Base-by-base conservation (phyloP, 2,113 vertebrate genomes). In the Xyliphius kryptos region DNA sequence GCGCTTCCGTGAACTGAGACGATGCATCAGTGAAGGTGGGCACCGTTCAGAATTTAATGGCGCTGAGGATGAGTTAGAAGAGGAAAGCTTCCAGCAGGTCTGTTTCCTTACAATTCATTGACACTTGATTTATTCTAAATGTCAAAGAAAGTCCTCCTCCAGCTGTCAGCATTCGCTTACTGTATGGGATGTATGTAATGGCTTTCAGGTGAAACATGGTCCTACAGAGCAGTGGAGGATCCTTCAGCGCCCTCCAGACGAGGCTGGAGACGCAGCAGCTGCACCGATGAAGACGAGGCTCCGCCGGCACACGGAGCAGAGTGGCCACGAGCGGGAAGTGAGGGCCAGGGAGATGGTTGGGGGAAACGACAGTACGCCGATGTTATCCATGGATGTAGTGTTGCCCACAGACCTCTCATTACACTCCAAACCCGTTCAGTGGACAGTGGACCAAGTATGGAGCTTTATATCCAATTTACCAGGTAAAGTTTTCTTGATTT, bases 371-470 rank as follows among this genome's bases (percentile, higher is more conserved):
- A 83, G 89, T 54, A 65, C 89, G 1, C 83, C 89, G 0, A 81
- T 76, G 13, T 84, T 86, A n/a, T 91, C 92, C 6, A 67, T 68
- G 62, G 68, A 74, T 55, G 26, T 62, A 5, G 47, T 57, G 12
- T 61, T 68, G 16, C 66, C 73, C 16, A 22, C 53, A 1, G 69
- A 90, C 0, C 84, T 86, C 5, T 86, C 85, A 2, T 83, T 87
- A 60, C 89, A 87, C 4, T 79, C 86, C 1, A 82, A 88, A 67
- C 94, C 94, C 0, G 88, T 90, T 0, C 79, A 89, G 32, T 99
- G 96, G 96, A 96, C 87, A 0, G 94, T 99, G 9, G 95, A 98
- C 80, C 91, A 99, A 63, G 96, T 99, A 1, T 93, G 91, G 61
- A 88, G 89, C 68, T 99, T 98, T 77, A 97, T 99, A 49, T 89